Percentiles rank a stretch among this genome's conserved stretches.
Evolutionary conservation across 2,797 vertebrate species (phyloP).

Genomic region (Columba guinea): DNA sequence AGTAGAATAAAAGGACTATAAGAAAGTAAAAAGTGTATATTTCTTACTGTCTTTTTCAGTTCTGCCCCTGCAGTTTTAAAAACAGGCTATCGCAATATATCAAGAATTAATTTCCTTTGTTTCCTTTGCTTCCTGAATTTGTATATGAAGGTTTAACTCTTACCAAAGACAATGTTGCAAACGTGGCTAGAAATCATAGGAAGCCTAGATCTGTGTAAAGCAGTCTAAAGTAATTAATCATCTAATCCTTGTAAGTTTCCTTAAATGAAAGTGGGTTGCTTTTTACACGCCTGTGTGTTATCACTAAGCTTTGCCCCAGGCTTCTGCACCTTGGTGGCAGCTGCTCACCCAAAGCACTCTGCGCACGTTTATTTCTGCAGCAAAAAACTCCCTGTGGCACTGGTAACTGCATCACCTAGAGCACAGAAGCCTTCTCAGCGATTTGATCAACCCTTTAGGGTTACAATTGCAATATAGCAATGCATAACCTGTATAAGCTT

Average conservation of each 20-base stretch:
- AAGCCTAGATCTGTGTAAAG: background rate
- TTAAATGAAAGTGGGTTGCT: background rate
- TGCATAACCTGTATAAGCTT: background rate
- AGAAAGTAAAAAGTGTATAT: background rate
- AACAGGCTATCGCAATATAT: background rate
- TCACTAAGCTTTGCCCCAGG: background rate
- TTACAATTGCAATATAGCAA: background rate
- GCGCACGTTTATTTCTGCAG: background rate
- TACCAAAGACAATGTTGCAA: background rate
- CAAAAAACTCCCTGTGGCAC: background rate
- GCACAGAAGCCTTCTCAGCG: background rate
- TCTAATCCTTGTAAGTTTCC: background rate
- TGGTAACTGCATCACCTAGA: background rate
- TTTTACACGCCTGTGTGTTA: background rate
- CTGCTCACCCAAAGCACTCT: background rate
- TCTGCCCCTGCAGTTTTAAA: background rate
- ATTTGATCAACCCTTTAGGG: background rate
- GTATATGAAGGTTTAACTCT: background rate
- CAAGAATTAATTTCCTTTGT: background rate
- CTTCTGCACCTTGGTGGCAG: background rate
- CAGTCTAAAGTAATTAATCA: background rate
- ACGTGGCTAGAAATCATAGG: background rate
- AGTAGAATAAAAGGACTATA: background rate
- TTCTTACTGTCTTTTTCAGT: background rate
- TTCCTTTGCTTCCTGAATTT: background rate